Conservation (phyloP, 2,113 vertebrate species). For the Oxyura jamaicensis region DNA sequence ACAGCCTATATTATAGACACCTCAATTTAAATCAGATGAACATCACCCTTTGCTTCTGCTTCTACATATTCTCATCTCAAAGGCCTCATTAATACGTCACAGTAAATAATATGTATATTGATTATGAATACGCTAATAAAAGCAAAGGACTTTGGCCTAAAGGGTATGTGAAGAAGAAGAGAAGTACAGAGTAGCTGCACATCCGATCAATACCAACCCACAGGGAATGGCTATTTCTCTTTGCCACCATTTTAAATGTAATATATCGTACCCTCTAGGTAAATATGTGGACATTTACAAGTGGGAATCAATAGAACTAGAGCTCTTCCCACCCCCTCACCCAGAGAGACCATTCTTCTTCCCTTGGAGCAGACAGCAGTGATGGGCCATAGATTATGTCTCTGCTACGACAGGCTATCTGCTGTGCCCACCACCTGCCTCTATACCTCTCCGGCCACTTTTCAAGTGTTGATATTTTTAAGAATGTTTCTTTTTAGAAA, state of each 20-base stretch:
- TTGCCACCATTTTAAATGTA: slow-evolving; percentile 51
- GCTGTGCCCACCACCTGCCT: neutral
- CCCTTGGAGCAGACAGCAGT: neutral
- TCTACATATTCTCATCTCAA: slow-evolving; percentile 9
- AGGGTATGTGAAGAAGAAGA: neutral
- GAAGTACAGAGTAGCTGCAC: neutral
- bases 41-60: slow-evolving; percentile 1
- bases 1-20: neutral
- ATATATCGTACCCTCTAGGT: slow-evolving; percentile 53
- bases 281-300: slow-evolving; percentile 65
- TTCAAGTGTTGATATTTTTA: neutral
- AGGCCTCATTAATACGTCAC: slow-evolving; percentile 24
- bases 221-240: slow-evolving; percentile 56
- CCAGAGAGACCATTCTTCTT: slow-evolving; percentile 8
- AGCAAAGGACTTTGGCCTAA: slow-evolving; percentile 27
- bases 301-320: slow-evolving; percentile 35
- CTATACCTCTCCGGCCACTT: neutral
- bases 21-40: neutral
- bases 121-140: slow-evolving; percentile 53
- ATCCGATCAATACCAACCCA: slow-evolving; percentile 47
- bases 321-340: slow-evolving; percentile 29
- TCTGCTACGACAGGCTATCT: neutral
- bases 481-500: neutral
- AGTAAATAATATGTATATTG: slow-evolving; percentile 43
- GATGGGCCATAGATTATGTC: neutral